A percentile compares a stretch with the other conserved stretches of the same genome.
Evolutionary conservation across 2,888 invertebrate species (phyloP).

Genomic region (Drosophila koepferae): DNA sequence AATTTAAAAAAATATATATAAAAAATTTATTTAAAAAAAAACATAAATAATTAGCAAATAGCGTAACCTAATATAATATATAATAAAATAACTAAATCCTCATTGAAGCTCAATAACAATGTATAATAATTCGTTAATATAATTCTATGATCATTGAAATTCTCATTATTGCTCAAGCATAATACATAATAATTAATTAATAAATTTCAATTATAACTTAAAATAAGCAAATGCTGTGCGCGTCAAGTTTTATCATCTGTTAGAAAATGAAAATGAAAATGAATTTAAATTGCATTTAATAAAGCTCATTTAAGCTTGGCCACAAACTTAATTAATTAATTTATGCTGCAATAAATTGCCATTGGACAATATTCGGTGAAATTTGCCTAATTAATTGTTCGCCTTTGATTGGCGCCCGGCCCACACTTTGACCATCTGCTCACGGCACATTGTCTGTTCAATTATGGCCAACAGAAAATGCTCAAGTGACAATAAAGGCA

Average conservation of each 20-base stretch:
- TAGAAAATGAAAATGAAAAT: neutral
- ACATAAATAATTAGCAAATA: neutral
- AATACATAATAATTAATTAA: neutral
- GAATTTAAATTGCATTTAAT: conserved; percentile 11
- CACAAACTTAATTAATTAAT: conserved; percentile 3
- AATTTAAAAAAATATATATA: no score
- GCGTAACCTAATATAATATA: no score
- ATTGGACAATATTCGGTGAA: conserved; percentile 2
- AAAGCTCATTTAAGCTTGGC: conserved; percentile 2
- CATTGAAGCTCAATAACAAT: no score
- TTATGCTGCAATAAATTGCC: conserved; percentile 1
- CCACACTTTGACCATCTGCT: neutral
- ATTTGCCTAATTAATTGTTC: conserved; percentile 33
- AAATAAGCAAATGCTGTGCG: neutral
- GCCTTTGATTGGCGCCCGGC: conserved; percentile 1
- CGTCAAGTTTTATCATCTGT: neutral
- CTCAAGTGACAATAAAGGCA: conserved; percentile 8
- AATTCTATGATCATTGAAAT: no score
- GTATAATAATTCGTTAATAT: no score
- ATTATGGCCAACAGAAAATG: conserved; percentile 12
- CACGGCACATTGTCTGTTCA: conserved; percentile 6
- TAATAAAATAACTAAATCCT: neutral
- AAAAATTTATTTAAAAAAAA: no score
- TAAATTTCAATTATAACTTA: neutral
- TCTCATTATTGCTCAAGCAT: no score